Conservation (phyloP, 2,888 invertebrate genomes). For the Drosophila tanythrix region DNA sequence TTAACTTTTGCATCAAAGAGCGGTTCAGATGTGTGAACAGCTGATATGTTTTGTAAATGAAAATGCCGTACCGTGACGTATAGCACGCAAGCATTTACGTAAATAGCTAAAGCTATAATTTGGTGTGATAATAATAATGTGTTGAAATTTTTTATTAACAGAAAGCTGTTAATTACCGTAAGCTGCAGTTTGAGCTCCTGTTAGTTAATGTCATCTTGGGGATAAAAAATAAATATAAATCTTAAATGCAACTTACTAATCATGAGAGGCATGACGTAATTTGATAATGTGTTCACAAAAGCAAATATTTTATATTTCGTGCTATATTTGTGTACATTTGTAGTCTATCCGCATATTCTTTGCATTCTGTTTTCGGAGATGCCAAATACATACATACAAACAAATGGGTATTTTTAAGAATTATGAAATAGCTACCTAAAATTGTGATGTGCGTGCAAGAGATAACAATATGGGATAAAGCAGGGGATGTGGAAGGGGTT, state of each 20-base stretch:
- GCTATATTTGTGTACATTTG: conserved; percentile 19
- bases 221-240: neutral
- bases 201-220: neutral
- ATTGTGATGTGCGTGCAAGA: conserved; percentile 5
- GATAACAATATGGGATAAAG: neutral
- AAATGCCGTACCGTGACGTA: conserved; percentile 34
- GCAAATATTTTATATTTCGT: conserved; percentile 9
- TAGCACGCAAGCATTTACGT: conserved; percentile 6
- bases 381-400: conserved; percentile 36
- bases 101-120: neutral
- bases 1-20: conserved; percentile 24
- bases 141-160: neutral
- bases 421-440: conserved; percentile 47
- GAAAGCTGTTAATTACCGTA: neutral
- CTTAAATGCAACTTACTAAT: neutral
- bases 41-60: conserved; percentile 27
- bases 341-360: conserved; percentile 20
- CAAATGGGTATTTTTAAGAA: conserved; percentile 54
- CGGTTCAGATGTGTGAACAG: conserved; percentile 30
- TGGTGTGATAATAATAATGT: neutral
- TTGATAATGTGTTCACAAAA: conserved; percentile 7
- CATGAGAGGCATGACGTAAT: conserved; percentile 25
- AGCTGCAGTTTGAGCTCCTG: neutral
- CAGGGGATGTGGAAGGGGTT: neutral
- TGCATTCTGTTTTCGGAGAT: conserved; percentile 38